Evolutionary conservation across 1,140 invertebrate genomes (phyloP).

Genomic region (Saccostrea echinata): DNA sequence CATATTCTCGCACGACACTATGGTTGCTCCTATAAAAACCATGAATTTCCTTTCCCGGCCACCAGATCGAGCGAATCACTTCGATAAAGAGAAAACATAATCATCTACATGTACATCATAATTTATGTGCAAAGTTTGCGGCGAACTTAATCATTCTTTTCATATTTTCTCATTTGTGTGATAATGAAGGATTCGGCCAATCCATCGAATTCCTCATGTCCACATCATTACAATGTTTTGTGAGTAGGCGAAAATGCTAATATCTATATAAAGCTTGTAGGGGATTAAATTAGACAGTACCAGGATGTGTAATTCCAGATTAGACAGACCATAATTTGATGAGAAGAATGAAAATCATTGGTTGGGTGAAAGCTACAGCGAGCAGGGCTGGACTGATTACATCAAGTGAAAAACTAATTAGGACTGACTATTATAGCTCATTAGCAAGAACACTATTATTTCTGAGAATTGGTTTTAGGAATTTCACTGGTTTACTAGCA

Average conservation of each 20-base stretch:
- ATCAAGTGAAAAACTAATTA: background rate
- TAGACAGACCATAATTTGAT: background rate
- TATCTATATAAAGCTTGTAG: background rate
- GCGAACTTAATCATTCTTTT: background rate
- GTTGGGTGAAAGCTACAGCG: background rate
- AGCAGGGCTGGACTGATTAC: background rate
- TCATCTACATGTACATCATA: background rate
- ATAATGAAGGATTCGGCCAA: background rate
- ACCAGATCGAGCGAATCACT: too few species aligned
- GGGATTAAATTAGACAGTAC: background rate
- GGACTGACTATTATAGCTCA: background rate
- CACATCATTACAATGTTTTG: background rate
- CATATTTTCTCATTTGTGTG: slow-evolving; percentile 3
- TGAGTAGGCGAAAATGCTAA: slow-evolving; percentile 14
- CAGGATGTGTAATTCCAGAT: background rate
- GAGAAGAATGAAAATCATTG: background rate
- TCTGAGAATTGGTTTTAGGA: background rate
- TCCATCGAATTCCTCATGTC: background rate
- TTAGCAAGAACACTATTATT: background rate
- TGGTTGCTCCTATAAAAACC: too few species aligned
- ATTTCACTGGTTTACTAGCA: background rate
- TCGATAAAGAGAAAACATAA: too few species aligned
- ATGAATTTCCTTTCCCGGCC: too few species aligned
- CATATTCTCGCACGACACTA: too few species aligned
- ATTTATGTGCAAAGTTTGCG: background rate